Base-by-base conservation (phyloP, 2,888 invertebrate genomes). In the Ommatoiulus sabulosus region DNA sequence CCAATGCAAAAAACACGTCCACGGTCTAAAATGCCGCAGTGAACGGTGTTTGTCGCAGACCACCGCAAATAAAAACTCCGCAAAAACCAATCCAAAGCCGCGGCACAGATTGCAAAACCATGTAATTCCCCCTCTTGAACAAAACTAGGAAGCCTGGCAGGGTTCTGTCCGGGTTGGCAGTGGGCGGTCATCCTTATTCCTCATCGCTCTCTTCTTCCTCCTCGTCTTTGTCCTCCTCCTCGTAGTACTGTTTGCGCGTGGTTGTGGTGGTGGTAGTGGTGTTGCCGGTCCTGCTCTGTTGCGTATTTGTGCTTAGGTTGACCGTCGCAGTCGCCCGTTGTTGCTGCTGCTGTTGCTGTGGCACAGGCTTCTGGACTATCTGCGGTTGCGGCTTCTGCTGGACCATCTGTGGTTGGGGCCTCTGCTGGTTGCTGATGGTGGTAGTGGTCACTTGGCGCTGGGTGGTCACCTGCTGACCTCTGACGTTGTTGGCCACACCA, bases 211-310 rank as follows among this genome's bases (percentile, higher is more conserved):
- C 87, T 20, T 89, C 89, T 35, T 88, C 86, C 63, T 89, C 86
- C n/a, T 87, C 89, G 24, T 90, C 89, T 35, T 90, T 89, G 43
- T 90, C 90, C 17, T 90, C 90, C 2, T 90, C 90, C 35, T 89
- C 89, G 43, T 90, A 87, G 48, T 87, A 87, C 43, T 88, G 80
- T 44, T 80, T 46, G 35, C 88, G 88, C n/a, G 88, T 80, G 7
- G 80, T 44, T n/a, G 88, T 88, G 3, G 88, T 88, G 80, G 87
- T 88, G 48, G 88, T 80, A 1, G 88, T 88, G 7, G 72, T 63
- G 44, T 15, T 44, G 20, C 63, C 63, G n/a, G 10, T 57, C 35
- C 24, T 35, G 52, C 24, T 57, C 63, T 87, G 87, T 5, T 86
- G 24, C 86, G 86, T 86, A 20, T 86, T 86, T 0, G 86, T n/a